These are phyloP conservation scores for Hipparchia sbordonii DNA, from an alignment of 2,888 invertebrate species.

Conservation along the genomic window DNA sequence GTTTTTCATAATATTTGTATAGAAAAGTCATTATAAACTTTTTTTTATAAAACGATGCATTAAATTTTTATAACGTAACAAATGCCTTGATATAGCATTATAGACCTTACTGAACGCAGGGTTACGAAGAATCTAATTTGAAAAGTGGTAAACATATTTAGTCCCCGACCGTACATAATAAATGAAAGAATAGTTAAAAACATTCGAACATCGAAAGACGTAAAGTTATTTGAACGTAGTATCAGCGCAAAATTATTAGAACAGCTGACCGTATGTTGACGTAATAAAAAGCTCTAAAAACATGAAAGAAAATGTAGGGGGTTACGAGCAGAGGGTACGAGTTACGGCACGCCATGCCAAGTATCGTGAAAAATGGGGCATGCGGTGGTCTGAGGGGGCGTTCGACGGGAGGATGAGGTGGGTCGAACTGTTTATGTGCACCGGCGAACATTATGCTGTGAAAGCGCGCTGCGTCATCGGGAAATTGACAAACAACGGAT, in stretches of 20 bases:
- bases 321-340: slow-evolving; percentile 48
- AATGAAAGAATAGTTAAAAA: slow-evolving; percentile 17
- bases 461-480: slow-evolving; percentile 70
- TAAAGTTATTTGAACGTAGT: slow-evolving; percentile 17
- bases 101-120: too few relatives aligned
- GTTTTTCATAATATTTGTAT: too few relatives aligned
- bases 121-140: too few relatives aligned
- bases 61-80: too few relatives aligned
- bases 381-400: slow-evolving; percentile 44
- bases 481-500: slow-evolving; percentile 69
- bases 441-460: slow-evolving; percentile 64
- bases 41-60: too few relatives aligned
- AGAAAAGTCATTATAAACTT: too few relatives aligned
- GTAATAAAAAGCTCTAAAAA: slow-evolving; percentile 64
- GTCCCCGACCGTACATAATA: slow-evolving; percentile 19
- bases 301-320: slow-evolving; percentile 57
- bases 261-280: slow-evolving; percentile 68
- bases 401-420: slow-evolving; percentile 29
- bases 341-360: slow-evolving; percentile 55
- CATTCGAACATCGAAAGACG: slow-evolving; percentile 13
- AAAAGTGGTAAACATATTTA: too few relatives aligned
- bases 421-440: slow-evolving; percentile 69
- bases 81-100: too few relatives aligned
- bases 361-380: slow-evolving; percentile 71
- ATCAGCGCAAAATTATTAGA: slow-evolving; percentile 43